phyloP scores from a whole-genome alignment of 2,797 vertebrate genomes.

The Neostethus bicornis region DNA sequence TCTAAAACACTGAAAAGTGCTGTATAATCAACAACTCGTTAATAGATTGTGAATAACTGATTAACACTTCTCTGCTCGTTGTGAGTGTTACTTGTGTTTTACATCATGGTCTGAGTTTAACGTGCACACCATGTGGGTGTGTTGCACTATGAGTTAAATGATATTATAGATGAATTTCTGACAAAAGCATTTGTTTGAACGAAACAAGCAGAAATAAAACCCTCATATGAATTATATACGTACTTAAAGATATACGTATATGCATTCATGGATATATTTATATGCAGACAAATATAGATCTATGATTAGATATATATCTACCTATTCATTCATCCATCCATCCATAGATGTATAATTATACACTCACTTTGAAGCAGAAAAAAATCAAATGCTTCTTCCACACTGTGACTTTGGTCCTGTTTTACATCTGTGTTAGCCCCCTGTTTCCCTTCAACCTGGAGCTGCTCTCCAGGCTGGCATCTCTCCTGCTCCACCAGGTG shows the following conservation, averaged over 20 bases:
- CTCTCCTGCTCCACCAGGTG: constrained; percentile 54
- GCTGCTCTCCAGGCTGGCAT: constrained; percentile 44
- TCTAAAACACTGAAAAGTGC: constrained; percentile 2
- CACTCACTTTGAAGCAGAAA: constrained; percentile 16
- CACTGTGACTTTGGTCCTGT: constrained; percentile 38
- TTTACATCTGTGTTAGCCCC: constrained; percentile 47
- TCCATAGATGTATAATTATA: constrained; percentile 28
- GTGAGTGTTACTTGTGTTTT: constrained; percentile 15
- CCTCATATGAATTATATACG: no score
- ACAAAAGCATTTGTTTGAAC: constrained; percentile 6
- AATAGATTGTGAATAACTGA: constrained; percentile 9
- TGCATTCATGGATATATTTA: no score
- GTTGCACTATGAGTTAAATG: constrained; percentile 1
- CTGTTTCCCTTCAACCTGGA: constrained; percentile 25
- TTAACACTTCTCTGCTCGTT: constrained; percentile 1
- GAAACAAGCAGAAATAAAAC: constrained; percentile 7
- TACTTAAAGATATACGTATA: no score
- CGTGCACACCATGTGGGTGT: background rate
- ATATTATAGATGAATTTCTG: constrained; percentile 15
- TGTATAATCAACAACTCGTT: constrained; percentile 7
- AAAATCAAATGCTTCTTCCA: constrained; percentile 14
- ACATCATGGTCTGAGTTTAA: constrained; percentile 19
- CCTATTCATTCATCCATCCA: constrained; percentile 20
- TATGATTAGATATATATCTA: no score
- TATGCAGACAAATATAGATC: no score